Percentiles rank a stretch among this genome's conserved stretches.
phyloP scores from a whole-genome alignment of 1,140 invertebrate species.

The Drosophila nikananu region DNA sequence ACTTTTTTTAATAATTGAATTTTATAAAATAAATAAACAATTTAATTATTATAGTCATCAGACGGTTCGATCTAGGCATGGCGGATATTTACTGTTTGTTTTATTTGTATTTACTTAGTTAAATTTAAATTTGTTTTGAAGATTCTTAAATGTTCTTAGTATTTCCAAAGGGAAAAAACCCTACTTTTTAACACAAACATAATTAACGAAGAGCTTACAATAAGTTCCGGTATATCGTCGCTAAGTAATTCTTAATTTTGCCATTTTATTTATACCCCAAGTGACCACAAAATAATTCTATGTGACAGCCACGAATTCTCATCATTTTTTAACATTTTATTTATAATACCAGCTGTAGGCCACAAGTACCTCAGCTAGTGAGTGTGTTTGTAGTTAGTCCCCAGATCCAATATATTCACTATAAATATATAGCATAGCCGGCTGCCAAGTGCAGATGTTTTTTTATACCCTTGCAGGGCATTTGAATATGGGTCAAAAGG shows the following conservation, averaged over 20 bases:
- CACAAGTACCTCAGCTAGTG: slow-evolving; percentile 17
- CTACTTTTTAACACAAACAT: too few relatives aligned
- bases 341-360: slow-evolving; percentile 42
- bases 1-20: too few relatives aligned
- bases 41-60: too few relatives aligned
- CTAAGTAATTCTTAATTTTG: not conserved
- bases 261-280: not conserved
- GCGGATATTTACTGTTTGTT: too few relatives aligned
- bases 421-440: slow-evolving; percentile 31
- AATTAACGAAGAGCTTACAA: too few relatives aligned
- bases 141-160: too few relatives aligned
- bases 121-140: too few relatives aligned
- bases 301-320: slow-evolving; percentile 11
- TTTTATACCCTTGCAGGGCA: not conserved
- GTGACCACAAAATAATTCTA: not conserved
- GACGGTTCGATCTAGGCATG: too few relatives aligned
- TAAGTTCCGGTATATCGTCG: too few relatives aligned
- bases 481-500: not conserved
- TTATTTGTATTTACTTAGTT: too few relatives aligned
- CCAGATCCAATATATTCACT: slow-evolving; percentile 39
- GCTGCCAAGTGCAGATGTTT: not conserved
- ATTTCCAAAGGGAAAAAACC: too few relatives aligned
- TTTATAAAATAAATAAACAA: too few relatives aligned
- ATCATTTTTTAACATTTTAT: slow-evolving; percentile 37
- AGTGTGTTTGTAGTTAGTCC: slow-evolving; percentile 17